phyloP scores from a whole-genome alignment of 2,797 vertebrate species.

The Rhinophrynus dorsalis region DNA sequence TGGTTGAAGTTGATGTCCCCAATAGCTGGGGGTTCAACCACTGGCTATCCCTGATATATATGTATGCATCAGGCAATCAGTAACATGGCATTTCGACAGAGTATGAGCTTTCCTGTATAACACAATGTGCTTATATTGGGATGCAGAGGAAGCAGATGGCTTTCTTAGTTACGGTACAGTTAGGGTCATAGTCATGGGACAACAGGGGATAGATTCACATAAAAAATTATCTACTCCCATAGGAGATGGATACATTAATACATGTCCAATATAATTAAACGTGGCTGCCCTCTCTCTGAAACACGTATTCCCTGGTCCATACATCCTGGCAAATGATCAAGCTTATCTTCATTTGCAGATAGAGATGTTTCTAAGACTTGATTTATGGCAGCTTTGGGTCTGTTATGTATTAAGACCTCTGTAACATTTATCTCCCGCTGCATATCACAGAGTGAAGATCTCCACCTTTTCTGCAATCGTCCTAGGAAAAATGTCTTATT shows the following conservation, averaged over 20 bases:
- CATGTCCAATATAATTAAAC: conserved; percentile 40
- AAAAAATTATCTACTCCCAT: conserved; percentile 11
- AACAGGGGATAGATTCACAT: conserved; percentile 3
- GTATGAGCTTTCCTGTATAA: no score
- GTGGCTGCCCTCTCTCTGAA: conserved; percentile 29
- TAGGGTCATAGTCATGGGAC: conserved; percentile 10
- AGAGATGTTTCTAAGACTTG: conserved; percentile 25
- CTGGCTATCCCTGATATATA: no score
- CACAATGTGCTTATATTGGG: not conserved
- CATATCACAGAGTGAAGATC: not conserved
- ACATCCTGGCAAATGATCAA: conserved; percentile 37
- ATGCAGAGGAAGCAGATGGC: conserved; percentile 25
- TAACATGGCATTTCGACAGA: no score
- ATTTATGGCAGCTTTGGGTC: conserved; percentile 21
- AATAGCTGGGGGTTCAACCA: no score
- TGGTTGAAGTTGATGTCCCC: no score
- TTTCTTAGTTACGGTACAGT: conserved; percentile 17
- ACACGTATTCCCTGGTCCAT: conserved; percentile 22
- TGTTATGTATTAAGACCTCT: not conserved
- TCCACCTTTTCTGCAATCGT: not conserved
- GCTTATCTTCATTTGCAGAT: conserved; percentile 37
- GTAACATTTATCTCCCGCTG: not conserved
- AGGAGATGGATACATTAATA: conserved; percentile 37
- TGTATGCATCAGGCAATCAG: no score
- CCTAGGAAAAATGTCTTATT: no score